Percentiles rank a stretch among this genome's conserved stretches.
phyloP scores from a whole-genome alignment of 1,140 invertebrate species.

The Diuraphis noxia region DNA sequence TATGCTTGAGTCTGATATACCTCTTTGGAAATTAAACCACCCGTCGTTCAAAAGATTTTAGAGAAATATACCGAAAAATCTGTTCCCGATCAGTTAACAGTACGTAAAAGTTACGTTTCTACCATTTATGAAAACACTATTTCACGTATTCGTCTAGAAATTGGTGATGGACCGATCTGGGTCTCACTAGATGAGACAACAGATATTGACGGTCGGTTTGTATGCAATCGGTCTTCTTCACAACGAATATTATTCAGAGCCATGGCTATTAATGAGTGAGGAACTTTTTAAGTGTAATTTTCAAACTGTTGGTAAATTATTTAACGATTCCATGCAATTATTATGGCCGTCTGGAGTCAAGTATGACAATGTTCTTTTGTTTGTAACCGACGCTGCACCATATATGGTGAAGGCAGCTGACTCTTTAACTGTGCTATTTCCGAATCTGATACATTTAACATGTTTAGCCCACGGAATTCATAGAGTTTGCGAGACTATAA shows the following conservation, averaged over 20 bases:
- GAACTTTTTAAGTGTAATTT: background rate
- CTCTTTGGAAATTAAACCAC: constrained; percentile 32
- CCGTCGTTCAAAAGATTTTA: constrained; percentile 5
- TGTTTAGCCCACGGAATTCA: too few relatives aligned
- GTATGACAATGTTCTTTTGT: constrained; percentile 5
- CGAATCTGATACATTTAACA: constrained; percentile 58
- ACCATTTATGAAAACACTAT: constrained; percentile 13
- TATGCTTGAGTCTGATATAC: constrained; percentile 33
- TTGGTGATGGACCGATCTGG: constrained; percentile 9
- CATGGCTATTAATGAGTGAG: background rate
- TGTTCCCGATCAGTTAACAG: background rate
- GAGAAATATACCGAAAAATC: constrained; percentile 23
- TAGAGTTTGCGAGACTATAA: too few relatives aligned
- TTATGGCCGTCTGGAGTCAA: constrained; percentile 25
- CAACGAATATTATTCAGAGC: background rate
- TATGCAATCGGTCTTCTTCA: background rate
- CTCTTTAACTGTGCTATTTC: constrained; percentile 23
- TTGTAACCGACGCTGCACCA: constrained; percentile 21
- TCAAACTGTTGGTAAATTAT: constrained; percentile 26
- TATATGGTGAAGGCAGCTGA: constrained; percentile 20
- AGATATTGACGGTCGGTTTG: background rate
- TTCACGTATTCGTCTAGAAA: constrained; percentile 25
- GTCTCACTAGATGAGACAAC: background rate
- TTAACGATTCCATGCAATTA: constrained; percentile 26
- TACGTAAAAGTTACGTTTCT: constrained; percentile 35